Percentiles rank a stretch among this genome's conserved stretches.
Conservation (phyloP, 2,888 invertebrate genomes). For the Drosophila tanythrix region DNA sequence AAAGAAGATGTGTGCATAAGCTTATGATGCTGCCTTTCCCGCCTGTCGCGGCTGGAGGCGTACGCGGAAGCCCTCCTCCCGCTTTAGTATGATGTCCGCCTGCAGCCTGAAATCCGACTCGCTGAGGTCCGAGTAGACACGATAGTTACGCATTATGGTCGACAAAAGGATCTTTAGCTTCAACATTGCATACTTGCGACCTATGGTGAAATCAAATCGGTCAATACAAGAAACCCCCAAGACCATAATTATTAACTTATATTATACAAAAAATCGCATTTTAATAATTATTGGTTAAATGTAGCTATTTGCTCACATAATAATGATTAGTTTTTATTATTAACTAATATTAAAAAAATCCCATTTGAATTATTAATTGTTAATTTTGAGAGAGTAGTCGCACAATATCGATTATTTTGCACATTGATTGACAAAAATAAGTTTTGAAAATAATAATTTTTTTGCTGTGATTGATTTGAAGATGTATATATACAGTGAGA, state of each 20-base stretch:
- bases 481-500: no score
- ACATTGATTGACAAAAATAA: no score
- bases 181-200: constrained; percentile 92
- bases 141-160: constrained; percentile 90
- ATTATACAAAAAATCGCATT: neutral
- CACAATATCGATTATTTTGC: no score
- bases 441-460: no score
- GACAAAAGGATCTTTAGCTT: constrained; percentile 92
- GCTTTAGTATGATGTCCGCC: constrained; percentile 91
- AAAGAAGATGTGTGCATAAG: constrained; percentile 41
- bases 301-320: neutral
- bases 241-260: neutral
- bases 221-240: neutral
- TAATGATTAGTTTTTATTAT: neutral
- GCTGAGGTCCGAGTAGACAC: constrained; percentile 88
- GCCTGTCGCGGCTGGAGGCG: constrained; percentile 88
- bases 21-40: constrained; percentile 58
- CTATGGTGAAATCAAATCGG: constrained; percentile 83
- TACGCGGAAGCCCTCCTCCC: constrained; percentile 91
- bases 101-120: constrained; percentile 90
- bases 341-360: no score
- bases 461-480: no score
- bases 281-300: neutral
- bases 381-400: no score
- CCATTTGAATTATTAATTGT: no score